Conservation (phyloP, 2,113 vertebrate genomes). For the Ciconia stormi region DNA sequence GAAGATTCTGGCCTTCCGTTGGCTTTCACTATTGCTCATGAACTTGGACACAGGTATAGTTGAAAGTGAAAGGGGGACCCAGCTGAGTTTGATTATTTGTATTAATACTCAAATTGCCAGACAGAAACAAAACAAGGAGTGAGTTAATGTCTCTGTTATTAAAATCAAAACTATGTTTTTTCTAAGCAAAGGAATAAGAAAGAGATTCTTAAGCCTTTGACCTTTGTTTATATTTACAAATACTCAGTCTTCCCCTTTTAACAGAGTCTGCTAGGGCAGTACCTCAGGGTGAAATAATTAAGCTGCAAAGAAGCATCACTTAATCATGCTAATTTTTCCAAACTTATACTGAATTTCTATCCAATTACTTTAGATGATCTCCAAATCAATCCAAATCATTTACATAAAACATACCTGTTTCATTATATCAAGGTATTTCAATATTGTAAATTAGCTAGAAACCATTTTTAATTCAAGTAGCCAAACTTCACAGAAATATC, state of each 20-base stretch:
- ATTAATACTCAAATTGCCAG: neutral
- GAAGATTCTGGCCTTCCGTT: constrained; percentile 95
- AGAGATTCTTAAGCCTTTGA: neutral
- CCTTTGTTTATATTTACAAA: neutral
- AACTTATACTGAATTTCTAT: neutral
- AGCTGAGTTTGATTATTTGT: neutral
- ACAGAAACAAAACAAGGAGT: neutral
- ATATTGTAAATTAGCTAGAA: neutral
- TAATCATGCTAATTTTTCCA: neutral
- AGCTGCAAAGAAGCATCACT: neutral
- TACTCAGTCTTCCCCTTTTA: neutral
- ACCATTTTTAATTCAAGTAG: neutral
- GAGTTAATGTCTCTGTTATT: neutral
- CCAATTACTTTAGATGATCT: neutral
- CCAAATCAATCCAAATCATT: neutral
- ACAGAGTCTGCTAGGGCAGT: neutral
- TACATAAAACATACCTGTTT: neutral
- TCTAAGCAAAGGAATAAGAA: neutral
- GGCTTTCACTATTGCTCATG: constrained; percentile 95
- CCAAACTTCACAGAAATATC: neutral
- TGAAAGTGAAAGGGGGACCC: neutral
- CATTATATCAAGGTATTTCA: neutral
- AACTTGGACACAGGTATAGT: constrained; percentile 94
- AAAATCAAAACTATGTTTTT: neutral
- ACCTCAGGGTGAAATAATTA: neutral